Evolutionary conservation across 2,797 vertebrate species (phyloP).

Genomic region (Bradypodion pumilum): DNA sequence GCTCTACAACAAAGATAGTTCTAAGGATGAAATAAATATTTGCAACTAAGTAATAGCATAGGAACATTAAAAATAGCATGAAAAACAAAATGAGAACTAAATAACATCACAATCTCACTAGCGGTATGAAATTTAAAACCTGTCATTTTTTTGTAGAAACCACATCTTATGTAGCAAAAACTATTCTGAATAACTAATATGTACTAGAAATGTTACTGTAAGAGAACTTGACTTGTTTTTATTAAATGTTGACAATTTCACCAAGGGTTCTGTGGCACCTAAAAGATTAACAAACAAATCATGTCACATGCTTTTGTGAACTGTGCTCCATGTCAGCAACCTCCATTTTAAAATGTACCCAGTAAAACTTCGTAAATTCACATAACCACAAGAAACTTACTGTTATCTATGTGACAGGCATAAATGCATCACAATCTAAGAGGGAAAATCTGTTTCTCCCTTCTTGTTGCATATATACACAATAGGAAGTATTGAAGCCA

Average conservation of each 20-base stretch:
- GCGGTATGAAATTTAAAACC: background rate
- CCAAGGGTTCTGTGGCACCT: background rate
- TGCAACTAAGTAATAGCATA: background rate
- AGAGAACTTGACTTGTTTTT: too few relatives aligned
- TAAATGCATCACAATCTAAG: background rate
- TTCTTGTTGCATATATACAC: background rate
- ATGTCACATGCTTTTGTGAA: background rate
- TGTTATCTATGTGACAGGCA: background rate
- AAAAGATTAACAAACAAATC: background rate
- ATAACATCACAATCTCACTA: background rate
- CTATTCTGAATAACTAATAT: background rate
- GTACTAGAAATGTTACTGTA: too few relatives aligned
- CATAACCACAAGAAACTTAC: background rate
- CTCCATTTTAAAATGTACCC: background rate
- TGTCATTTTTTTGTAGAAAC: background rate
- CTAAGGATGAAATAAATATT: background rate
- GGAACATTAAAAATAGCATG: background rate
- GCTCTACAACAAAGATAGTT: background rate
- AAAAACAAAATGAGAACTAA: background rate
- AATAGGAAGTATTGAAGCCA: background rate
- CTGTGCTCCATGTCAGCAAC: background rate
- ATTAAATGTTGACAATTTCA: too few relatives aligned
- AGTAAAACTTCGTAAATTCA: background rate
- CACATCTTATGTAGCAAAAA: background rate
- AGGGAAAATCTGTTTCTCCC: background rate